A percentile compares a stretch with the other conserved stretches of the same genome.
Conservation (phyloP, 2,113 vertebrate genomes). For the Zeus faber region DNA sequence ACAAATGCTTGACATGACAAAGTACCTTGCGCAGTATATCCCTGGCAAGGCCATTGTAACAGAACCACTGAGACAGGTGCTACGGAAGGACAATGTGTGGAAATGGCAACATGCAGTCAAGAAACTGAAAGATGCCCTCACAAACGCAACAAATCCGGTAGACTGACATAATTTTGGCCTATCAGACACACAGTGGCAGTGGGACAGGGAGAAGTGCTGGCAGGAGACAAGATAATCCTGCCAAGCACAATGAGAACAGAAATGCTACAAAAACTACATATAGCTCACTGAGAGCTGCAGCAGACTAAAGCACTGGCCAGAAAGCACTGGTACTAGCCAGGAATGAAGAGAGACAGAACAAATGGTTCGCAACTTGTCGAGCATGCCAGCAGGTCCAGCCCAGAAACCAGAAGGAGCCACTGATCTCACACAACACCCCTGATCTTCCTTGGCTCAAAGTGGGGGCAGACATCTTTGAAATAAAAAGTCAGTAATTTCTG, state of each 20-base stretch:
- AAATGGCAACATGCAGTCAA: conserved; percentile 10
- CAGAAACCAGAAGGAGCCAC: conserved; percentile 4
- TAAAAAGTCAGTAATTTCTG: not conserved
- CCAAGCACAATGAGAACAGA: conserved; percentile 2
- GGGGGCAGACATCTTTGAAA: conserved; percentile 3
- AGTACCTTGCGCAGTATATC: conserved; percentile 23
- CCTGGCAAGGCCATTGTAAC: conserved; percentile 12
- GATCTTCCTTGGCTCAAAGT: conserved; percentile 22
- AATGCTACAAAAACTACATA: not conserved
- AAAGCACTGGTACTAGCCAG: conserved; percentile 11
- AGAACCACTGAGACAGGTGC: conserved; percentile 17
- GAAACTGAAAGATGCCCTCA: conserved; percentile 17
- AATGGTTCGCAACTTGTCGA: not conserved
- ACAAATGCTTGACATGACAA: conserved; percentile 22
- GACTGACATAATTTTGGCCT: not conserved
- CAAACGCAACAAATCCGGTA: conserved; percentile 7
- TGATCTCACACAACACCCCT: not conserved
- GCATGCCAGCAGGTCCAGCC: conserved; percentile 11
- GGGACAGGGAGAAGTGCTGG: not conserved
- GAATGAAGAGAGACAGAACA: conserved; percentile 6
- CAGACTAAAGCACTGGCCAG: conserved; percentile 1
- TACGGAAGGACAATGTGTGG: conserved; percentile 18
- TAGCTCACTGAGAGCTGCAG: not conserved
- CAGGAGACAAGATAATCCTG: not conserved
- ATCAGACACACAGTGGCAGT: conserved; percentile 1